These are phyloP conservation scores for Cheilinus undulatus DNA, from an alignment of 2,113 vertebrate species.

Conservation along the genomic window DNA sequence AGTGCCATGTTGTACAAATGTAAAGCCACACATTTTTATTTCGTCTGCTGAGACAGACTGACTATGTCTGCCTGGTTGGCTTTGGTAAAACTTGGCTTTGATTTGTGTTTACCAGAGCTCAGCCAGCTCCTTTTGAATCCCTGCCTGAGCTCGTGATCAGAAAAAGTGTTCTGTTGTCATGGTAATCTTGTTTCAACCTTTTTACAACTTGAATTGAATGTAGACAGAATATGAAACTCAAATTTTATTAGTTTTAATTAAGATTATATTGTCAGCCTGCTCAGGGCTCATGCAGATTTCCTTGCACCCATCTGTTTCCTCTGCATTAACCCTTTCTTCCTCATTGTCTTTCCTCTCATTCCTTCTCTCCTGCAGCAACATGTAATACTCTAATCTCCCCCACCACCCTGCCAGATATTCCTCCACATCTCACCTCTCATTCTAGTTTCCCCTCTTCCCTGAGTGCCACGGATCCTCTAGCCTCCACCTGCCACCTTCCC, in stretches of 20 bases:
- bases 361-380: slow-evolving; percentile 4
- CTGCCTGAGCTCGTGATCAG: slow-evolving; percentile 20
- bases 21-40: slow-evolving; percentile 16
- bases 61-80: slow-evolving; percentile 17
- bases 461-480: slow-evolving; percentile 49
- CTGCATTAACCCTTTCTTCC: not conserved
- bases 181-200: not conserved
- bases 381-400: slow-evolving; percentile 34
- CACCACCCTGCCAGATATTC: slow-evolving; percentile 33
- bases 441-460: slow-evolving; percentile 10
- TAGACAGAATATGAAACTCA: slow-evolving; percentile 23
- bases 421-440: slow-evolving; percentile 17
- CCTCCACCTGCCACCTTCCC: slow-evolving; percentile 59
- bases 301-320: slow-evolving; percentile 13
- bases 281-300: slow-evolving; percentile 12
- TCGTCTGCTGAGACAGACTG: not conserved
- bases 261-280: slow-evolving; percentile 24
- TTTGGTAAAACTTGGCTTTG: slow-evolving; percentile 12
- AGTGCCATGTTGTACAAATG: no score
- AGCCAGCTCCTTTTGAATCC: slow-evolving; percentile 29
- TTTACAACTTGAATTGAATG: slow-evolving; percentile 7
- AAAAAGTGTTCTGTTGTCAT: slow-evolving; percentile 19
- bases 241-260: not conserved
- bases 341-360: slow-evolving; percentile 4
- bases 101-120: slow-evolving; percentile 27